These are phyloP conservation scores for Patella caerulea DNA, from an alignment of 2,888 invertebrate genomes.

Conservation along the genomic window DNA sequence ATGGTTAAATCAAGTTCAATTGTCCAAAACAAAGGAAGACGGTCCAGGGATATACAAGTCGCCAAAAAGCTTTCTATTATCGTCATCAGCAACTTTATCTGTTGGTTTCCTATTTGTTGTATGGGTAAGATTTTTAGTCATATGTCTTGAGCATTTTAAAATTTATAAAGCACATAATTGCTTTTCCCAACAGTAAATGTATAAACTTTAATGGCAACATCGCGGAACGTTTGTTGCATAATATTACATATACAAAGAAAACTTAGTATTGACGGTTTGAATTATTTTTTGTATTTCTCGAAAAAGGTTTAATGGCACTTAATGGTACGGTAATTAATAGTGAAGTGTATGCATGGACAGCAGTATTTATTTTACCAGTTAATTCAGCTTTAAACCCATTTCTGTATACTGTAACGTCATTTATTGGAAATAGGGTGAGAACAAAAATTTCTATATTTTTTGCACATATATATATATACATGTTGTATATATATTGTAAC, in stretches of 20 bases:
- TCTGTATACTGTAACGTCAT: conserved; percentile 28
- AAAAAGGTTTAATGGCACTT: conserved; percentile 23
- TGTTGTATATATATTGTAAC: neutral
- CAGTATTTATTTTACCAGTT: conserved; percentile 32
- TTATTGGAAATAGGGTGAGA: conserved; percentile 19
- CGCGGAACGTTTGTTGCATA: no score
- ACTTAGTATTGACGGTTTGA: no score
- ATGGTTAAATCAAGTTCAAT: conserved; percentile 23
- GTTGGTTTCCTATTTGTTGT: conserved; percentile 59
- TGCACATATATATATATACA: neutral
- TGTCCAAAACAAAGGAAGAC: conserved; percentile 24
- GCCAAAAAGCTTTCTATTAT: conserved; percentile 62
- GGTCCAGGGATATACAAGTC: conserved; percentile 48
- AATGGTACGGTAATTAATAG: conserved; percentile 18
- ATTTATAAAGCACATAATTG: no score
- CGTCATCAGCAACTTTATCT: conserved; percentile 58
- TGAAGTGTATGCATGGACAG: conserved; percentile 36
- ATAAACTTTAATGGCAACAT: no score
- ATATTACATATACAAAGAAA: no score
- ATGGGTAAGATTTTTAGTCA: conserved; percentile 17
- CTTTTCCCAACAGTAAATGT: no score
- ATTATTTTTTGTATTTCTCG: no score
- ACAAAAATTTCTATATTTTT: neutral
- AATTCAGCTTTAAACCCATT: conserved; percentile 36
- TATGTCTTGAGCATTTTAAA: no score